phyloP scores from a whole-genome alignment of 1,140 invertebrate species.

The Paramacrobiotus metropolitanus region DNA sequence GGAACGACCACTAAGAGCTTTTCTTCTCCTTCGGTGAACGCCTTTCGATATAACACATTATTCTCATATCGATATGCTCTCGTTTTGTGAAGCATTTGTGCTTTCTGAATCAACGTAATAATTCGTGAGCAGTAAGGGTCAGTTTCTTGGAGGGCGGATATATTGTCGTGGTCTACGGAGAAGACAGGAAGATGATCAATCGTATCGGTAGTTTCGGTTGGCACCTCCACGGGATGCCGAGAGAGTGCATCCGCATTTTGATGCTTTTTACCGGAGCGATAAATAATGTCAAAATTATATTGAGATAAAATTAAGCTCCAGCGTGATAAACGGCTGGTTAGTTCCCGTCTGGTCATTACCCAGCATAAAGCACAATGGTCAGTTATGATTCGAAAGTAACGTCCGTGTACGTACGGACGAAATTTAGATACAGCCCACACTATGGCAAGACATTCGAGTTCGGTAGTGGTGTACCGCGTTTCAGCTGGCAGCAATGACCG shows the following conservation, averaged over 20 bases:
- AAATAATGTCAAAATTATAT: constrained; percentile 14
- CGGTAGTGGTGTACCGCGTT: constrained; percentile 11
- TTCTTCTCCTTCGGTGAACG: background rate
- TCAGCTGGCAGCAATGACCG: constrained; percentile 13
- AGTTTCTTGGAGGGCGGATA: too few relatives aligned
- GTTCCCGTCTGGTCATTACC: constrained; percentile 6
- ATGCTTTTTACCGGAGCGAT: constrained; percentile 13
- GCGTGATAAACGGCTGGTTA: constrained; percentile 14
- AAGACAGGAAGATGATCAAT: too few relatives aligned
- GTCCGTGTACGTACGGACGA: constrained; percentile 13
- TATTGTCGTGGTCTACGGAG: too few relatives aligned
- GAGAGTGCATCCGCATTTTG: constrained; percentile 15
- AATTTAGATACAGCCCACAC: constrained; percentile 15
- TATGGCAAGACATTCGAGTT: constrained; percentile 15
- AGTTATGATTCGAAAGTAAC: constrained; percentile 11
- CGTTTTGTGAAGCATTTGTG: too few relatives aligned
- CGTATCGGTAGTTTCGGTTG: too few relatives aligned
- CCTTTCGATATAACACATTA: background rate
- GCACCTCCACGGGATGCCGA: too few relatives aligned
- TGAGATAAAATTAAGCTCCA: constrained; percentile 14
- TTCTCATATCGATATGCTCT: too few relatives aligned
- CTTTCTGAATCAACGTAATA: too few relatives aligned
- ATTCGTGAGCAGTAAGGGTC: too few relatives aligned
- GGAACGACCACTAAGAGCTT: background rate
- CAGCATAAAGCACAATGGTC: constrained; percentile 15